Percentiles rank a stretch among this genome's conserved stretches.
Evolutionary conservation across 2,888 invertebrate species (phyloP).

Genomic region (Rotaria magnacalcarata): DNA sequence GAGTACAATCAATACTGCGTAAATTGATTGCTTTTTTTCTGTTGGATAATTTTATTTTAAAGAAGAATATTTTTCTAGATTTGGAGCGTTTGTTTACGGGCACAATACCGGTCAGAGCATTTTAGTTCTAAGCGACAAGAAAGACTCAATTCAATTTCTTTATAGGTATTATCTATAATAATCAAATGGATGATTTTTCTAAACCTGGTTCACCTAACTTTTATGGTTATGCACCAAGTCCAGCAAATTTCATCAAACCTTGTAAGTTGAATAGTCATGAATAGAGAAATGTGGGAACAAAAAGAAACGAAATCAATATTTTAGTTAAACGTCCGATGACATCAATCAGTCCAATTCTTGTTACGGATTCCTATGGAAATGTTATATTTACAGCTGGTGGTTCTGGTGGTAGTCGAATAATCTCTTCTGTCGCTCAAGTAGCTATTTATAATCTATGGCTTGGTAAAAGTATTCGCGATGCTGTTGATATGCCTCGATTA

Average conservation of each 20-base stretch:
- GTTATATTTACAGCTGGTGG: constrained; percentile 73
- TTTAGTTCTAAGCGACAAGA: too few relatives aligned
- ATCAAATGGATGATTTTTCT: constrained; percentile 82
- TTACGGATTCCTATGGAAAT: constrained; percentile 65
- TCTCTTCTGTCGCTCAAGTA: constrained; percentile 67
- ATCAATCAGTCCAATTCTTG: constrained; percentile 77
- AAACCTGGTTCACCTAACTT: constrained; percentile 48
- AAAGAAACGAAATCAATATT: background rate
- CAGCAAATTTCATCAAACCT: constrained; percentile 76
- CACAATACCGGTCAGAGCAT: constrained; percentile 61
- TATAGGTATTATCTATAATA: constrained; percentile 82
- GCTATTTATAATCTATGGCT: constrained; percentile 41
- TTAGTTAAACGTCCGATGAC: constrained; percentile 74
- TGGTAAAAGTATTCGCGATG: constrained; percentile 35
- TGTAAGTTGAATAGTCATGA: constrained; percentile 50
- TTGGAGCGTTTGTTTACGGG: constrained; percentile 68
- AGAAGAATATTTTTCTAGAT: constrained; percentile 62
- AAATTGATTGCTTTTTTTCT: constrained; percentile 46
- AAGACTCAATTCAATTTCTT: constrained; percentile 42
- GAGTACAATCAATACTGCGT: constrained; percentile 56
- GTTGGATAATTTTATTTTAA: too few relatives aligned
- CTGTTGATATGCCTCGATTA: constrained; percentile 42
- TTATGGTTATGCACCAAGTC: constrained; percentile 66
- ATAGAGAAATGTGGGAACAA: background rate
- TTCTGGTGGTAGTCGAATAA: constrained; percentile 84